Evolutionary conservation across 2,888 invertebrate species (phyloP).

Genomic region (Leptopterna dolabrata): DNA sequence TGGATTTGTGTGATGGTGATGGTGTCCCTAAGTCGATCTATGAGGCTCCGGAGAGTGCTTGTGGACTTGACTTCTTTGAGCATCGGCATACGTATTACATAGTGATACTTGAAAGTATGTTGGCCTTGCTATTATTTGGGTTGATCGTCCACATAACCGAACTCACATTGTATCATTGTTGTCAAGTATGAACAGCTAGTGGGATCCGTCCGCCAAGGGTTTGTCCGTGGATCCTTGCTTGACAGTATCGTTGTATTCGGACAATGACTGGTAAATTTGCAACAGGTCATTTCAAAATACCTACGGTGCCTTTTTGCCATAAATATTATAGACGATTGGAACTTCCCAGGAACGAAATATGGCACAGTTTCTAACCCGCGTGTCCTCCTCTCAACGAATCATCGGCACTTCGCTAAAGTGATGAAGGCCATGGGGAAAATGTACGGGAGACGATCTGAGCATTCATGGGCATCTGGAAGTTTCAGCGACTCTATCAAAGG

Average conservation of each 20-base stretch:
- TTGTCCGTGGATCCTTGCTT: too few species aligned
- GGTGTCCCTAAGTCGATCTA: background rate
- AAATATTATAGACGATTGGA: too few species aligned
- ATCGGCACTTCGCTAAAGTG: background rate
- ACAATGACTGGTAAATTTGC: too few species aligned
- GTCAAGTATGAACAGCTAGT: too few species aligned
- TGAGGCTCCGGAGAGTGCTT: background rate
- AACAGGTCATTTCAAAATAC: too few species aligned
- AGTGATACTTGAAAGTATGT: constrained; percentile 8
- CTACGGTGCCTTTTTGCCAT: too few species aligned
- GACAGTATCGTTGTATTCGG: too few species aligned
- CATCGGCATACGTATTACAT: constrained; percentile 1
- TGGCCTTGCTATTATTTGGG: background rate
- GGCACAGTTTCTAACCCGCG: background rate
- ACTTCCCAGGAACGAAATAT: background rate
- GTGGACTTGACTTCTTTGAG: background rate
- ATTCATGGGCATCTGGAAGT: too few species aligned
- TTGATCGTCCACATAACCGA: too few species aligned
- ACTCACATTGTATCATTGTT: too few species aligned
- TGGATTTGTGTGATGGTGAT: background rate
- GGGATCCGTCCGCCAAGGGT: too few species aligned
- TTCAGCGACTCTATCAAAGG: too few species aligned
- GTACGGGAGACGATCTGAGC: background rate
- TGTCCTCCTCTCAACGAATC: background rate
- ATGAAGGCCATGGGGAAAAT: background rate